Evolutionary conservation across 2,113 vertebrate genomes (phyloP).

Genomic region (Cyanistes caeruleus): DNA sequence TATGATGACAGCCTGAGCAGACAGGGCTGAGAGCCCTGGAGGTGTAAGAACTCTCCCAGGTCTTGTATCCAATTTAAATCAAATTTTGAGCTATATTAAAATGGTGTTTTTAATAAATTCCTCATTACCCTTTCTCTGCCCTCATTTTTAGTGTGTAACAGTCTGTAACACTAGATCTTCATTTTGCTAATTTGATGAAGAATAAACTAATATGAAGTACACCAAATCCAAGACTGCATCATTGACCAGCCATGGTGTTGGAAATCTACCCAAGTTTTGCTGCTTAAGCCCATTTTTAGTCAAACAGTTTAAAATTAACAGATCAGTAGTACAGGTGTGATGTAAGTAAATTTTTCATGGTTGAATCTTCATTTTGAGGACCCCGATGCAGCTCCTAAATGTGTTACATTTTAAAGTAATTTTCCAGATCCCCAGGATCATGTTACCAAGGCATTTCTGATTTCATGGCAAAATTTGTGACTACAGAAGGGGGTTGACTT

Average conservation of each 20-base stretch:
- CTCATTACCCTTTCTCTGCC: background rate
- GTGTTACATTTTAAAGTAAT: background rate
- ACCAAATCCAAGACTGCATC: background rate
- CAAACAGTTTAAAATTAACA: background rate
- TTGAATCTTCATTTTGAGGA: background rate
- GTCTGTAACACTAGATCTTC: background rate
- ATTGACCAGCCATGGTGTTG: background rate
- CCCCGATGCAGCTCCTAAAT: background rate
- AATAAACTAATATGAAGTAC: background rate
- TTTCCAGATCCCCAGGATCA: background rate
- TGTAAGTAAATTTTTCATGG: background rate
- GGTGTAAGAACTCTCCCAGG: background rate
- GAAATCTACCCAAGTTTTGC: background rate
- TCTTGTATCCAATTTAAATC: background rate
- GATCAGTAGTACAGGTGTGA: background rate
- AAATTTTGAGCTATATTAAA: background rate
- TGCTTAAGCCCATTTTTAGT: background rate
- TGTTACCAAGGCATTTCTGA: background rate
- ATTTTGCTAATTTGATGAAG: background rate
- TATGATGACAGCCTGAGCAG: background rate
- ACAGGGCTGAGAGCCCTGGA: background rate
- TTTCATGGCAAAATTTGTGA: background rate
- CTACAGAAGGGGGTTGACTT: background rate
- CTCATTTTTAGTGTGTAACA: background rate
- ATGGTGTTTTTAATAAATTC: background rate